Evolutionary conservation across 1,140 invertebrate genomes (phyloP).

Genomic region (Cotesia vestalis): DNA sequence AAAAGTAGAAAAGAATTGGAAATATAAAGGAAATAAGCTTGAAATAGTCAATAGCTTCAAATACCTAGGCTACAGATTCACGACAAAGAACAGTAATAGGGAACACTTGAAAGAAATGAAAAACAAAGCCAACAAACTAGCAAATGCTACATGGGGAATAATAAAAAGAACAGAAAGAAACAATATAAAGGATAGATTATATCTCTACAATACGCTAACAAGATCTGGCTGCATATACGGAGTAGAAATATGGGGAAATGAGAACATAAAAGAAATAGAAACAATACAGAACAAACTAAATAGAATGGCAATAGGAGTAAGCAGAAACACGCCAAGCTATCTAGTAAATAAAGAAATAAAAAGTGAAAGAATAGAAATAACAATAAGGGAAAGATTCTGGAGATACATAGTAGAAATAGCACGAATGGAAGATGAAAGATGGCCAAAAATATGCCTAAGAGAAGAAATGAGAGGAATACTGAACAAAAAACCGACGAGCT

Average conservation of each 20-base stretch:
- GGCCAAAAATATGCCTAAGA: slow-evolving; percentile 14
- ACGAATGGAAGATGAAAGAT: slow-evolving; percentile 24
- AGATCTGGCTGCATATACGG: slow-evolving; percentile 25
- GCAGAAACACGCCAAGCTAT: neutral
- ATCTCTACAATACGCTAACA: slow-evolving; percentile 22
- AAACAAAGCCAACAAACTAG: slow-evolving; percentile 25
- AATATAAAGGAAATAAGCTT: neutral
- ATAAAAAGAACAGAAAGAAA: neutral
- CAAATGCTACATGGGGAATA: slow-evolving; percentile 24
- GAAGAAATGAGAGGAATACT: slow-evolving; percentile 22
- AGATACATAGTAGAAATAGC: neutral
- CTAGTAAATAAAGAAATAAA: neutral
- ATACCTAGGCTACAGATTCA: slow-evolving; percentile 13
- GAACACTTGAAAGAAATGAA: neutral
- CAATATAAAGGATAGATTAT: slow-evolving; percentile 4
- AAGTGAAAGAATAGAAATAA: neutral
- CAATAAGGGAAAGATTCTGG: slow-evolving; percentile 4
- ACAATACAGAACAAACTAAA: neutral
- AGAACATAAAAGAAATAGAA: slow-evolving; percentile 1
- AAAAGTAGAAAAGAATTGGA: neutral
- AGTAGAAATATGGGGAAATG: slow-evolving; percentile 29
- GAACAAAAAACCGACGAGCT: slow-evolving; percentile 6
- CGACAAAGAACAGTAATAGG: neutral
- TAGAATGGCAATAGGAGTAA: slow-evolving; percentile 7
- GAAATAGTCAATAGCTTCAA: neutral